Evolutionary conservation across 2,113 vertebrate species (phyloP).

Genomic region (Mustelus asterias): DNA sequence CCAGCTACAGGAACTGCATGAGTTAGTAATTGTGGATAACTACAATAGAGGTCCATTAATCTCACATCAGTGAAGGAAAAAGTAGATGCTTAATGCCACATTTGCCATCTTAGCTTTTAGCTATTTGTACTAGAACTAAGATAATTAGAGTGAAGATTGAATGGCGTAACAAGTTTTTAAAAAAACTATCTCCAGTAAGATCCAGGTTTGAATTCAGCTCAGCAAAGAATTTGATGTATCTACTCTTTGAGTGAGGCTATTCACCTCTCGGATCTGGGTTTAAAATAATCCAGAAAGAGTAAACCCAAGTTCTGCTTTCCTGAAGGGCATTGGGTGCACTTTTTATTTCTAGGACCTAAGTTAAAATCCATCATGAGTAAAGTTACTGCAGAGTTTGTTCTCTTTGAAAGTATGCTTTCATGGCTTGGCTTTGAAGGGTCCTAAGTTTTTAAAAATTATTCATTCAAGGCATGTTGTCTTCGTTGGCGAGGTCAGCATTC

Average conservation of each 20-base stretch:
- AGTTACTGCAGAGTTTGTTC: background rate
- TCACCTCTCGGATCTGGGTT: background rate
- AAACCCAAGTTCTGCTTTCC: too few relatives aligned
- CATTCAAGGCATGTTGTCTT: too few relatives aligned
- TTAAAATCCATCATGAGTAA: too few relatives aligned
- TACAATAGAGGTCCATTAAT: background rate
- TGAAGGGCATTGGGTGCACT: too few relatives aligned
- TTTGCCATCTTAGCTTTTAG: background rate
- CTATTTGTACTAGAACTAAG: background rate
- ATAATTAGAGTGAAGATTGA: background rate
- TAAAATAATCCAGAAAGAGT: too few relatives aligned
- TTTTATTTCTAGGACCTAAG: too few relatives aligned
- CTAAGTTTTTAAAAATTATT: too few relatives aligned
- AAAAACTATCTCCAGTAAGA: background rate
- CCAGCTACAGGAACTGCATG: slow-evolving; percentile 1
- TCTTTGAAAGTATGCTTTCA: background rate
- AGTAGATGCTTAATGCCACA: background rate
- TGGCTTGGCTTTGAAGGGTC: too few relatives aligned
- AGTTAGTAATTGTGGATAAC: background rate
- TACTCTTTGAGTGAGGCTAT: background rate
- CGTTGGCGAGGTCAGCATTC: too few relatives aligned
- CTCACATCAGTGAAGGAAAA: background rate
- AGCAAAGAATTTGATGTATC: background rate
- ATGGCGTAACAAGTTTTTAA: background rate
- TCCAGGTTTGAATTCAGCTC: background rate